Evolutionary conservation across 2,888 invertebrate species (phyloP), one percentile per base, ranked within the genome.

Genomic region (Pseudoips prasinana): DNA sequence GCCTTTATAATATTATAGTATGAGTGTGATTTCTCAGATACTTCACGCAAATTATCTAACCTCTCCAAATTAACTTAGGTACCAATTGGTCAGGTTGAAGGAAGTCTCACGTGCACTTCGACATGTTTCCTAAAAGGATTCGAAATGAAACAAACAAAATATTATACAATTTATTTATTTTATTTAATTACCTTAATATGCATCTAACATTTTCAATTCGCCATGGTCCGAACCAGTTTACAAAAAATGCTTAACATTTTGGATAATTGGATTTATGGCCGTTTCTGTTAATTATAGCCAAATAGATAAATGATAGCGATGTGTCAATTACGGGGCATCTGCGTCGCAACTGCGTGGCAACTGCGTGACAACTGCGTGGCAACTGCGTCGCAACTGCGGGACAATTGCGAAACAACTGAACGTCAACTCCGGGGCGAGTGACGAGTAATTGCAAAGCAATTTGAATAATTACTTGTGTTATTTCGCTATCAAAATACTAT

Each of bases 151-250:
- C 42, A 33, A 33, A 6, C 14, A 33, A 41, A 5, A 5, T n/a
- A 48, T 55, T 57, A 39, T 42, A 46, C 33, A 54, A 56, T 54
- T 37, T 40, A 50, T 49, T 53, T 44, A 57, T 61, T 69, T 64
- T n/a, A n/a, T 48, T 54, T 61, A 18, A 18, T 61, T 47, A 58
- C 43, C 53, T 55, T 57, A 55, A 57, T 49, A 58, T 53, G 51
- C 46, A 49, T 39, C 52, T 66, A 67, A 62, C 34, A 55, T 38
- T 28, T 42, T 58, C 50, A 52, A 58, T 67, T 64, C 61, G 68
- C 70, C 69, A 64, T 70, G 70, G 65, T 70, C 58, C 46, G 34
- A 54, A 46, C 43, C n/a, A 33, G 24, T 37, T 50, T 54, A 40
- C 36, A 47, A 58, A 57, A 47, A 19, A 14, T 20, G 20, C 27